phyloP scores from a whole-genome alignment of 2,888 invertebrate genomes.

The Ceriagrion tenellum region DNA sequence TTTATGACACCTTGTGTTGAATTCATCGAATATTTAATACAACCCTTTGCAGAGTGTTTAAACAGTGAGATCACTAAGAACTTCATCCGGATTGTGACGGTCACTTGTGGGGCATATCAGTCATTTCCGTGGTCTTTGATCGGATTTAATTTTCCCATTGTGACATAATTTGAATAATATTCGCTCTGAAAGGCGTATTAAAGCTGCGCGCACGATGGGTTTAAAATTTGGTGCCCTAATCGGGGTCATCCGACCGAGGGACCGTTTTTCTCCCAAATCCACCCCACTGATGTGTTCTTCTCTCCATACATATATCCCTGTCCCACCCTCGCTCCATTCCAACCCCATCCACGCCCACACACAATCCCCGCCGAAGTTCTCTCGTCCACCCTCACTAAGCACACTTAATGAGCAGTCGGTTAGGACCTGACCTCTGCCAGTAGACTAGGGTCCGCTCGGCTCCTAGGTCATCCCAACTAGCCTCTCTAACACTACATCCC shows the following conservation, averaged over 20 bases:
- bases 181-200: not conserved
- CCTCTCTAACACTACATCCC: not conserved
- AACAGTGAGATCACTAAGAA: no score
- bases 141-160: no score
- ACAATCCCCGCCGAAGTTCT: not conserved
- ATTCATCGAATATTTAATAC: no score
- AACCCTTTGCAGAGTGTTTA: no score
- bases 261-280: not conserved
- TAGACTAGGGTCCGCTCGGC: not conserved
- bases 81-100: no score
- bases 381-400: not conserved
- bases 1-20: no score
- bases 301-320: not conserved
- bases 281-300: not conserved
- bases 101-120: no score
- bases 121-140: no score
- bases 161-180: not conserved
- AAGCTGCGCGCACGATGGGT: not conserved
- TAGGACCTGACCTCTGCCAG: conserved; percentile 26
- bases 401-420: conserved; percentile 54
- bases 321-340: not conserved
- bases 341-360: not conserved
- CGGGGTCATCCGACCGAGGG: not conserved
- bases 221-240: not conserved
- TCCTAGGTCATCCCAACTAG: not conserved